These are phyloP conservation scores for Nymphalis urticae DNA, from an alignment of 2,888 invertebrate species.

Conservation along the genomic window DNA sequence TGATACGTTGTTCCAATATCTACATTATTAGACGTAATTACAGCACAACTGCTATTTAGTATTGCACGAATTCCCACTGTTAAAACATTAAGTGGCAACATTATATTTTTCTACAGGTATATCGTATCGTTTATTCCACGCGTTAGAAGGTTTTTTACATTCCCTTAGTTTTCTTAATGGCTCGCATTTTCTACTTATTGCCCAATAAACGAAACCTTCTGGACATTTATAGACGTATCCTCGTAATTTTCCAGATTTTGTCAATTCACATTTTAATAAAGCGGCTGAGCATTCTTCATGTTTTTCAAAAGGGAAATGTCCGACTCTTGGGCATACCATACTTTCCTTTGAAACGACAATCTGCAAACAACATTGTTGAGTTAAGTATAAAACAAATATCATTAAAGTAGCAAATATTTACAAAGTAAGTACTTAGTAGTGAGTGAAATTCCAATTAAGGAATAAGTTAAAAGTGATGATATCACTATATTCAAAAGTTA, in stretches of 20 bases:
- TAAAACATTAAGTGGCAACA: conserved; percentile 59
- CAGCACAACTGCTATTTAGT: neutral
- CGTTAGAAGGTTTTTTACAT: conserved; percentile 75
- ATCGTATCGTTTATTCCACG: conserved; percentile 78
- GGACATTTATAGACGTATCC: conserved; percentile 90
- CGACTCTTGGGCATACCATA: conserved; percentile 84
- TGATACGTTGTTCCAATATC: conserved; percentile 16
- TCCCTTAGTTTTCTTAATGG: conserved; percentile 81
- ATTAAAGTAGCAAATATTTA: neutral
- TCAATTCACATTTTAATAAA: conserved; percentile 86
- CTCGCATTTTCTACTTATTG: conserved; percentile 89
- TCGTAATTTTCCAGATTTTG: conserved; percentile 76
- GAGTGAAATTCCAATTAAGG: too few relatives aligned
- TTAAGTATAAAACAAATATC: neutral
- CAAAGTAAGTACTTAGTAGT: too few relatives aligned
- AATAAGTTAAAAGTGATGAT: too few relatives aligned
- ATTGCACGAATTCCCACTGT: conserved; percentile 8
- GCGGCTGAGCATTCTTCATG: conserved; percentile 85
- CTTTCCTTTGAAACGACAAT: conserved; percentile 80
- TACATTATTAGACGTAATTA: conserved; percentile 13
- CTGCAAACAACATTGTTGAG: conserved; percentile 70
- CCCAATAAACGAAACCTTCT: conserved; percentile 88
- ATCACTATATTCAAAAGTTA: neutral
- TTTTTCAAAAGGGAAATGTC: conserved; percentile 85
- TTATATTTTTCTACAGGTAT: conserved; percentile 81